Conservation (phyloP, 2,113 vertebrate species). For the Anarrhichthys ocellatus region DNA sequence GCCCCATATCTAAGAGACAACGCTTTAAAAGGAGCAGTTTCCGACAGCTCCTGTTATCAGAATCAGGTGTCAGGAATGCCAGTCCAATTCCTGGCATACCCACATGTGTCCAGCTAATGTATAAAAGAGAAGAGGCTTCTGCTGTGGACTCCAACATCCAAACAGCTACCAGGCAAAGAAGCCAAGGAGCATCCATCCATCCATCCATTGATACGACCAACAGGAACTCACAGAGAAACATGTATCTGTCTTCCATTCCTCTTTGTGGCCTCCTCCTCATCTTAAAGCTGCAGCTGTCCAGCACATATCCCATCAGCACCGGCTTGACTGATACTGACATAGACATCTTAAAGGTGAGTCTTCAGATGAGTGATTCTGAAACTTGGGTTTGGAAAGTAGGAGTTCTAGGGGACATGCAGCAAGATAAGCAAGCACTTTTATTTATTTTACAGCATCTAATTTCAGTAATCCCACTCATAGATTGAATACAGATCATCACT, state of each 20-base stretch:
- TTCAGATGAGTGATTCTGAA: background rate
- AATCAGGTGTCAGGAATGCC: conserved; percentile 84
- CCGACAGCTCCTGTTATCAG: conserved; percentile 81
- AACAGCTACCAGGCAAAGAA: conserved; percentile 39
- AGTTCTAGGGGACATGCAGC: background rate
- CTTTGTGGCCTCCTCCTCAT: conserved; percentile 72
- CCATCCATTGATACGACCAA: conserved; percentile 6
- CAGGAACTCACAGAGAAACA: conserved; percentile 50
- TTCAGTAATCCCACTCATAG: background rate
- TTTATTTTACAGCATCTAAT: background rate
- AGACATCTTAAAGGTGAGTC: conserved; percentile 87
- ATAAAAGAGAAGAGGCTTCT: conserved; percentile 76
- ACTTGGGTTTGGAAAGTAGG: background rate
- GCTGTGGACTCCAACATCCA: conserved; percentile 52
- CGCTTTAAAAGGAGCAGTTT: conserved; percentile 84
- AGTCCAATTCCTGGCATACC: conserved; percentile 79
- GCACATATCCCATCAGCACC: conserved; percentile 77
- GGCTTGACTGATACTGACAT: conserved; percentile 78
- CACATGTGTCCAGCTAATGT: conserved; percentile 57
- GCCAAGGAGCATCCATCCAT: conserved; percentile 11
- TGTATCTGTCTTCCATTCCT: conserved; percentile 54
- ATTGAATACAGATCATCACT: background rate
- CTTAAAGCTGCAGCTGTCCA: conserved; percentile 71
- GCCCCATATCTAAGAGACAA: conserved; percentile 66
- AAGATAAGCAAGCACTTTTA: background rate